phyloP scores from a whole-genome alignment of 2,113 vertebrate species.

The Silurus glanis region DNA sequence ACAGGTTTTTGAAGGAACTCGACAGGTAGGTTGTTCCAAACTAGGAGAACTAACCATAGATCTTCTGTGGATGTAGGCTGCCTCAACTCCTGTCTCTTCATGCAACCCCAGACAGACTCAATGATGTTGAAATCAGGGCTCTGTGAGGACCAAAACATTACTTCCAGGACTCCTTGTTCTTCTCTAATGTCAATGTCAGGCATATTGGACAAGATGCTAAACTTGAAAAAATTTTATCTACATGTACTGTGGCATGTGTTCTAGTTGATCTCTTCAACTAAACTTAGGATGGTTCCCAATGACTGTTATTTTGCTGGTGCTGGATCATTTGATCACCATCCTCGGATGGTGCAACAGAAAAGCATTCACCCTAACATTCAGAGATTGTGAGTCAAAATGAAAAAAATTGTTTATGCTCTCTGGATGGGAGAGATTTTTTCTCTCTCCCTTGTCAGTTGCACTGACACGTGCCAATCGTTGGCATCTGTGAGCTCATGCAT shows the following conservation, averaged over 20 bases:
- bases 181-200: neutral
- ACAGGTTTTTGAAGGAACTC: no score
- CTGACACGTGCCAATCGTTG: neutral
- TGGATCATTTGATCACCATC: neutral
- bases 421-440: neutral
- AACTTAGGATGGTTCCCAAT: neutral
- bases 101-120: no score
- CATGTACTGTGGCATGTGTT: neutral
- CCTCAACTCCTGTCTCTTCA: no score
- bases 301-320: neutral
- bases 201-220: neutral
- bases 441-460: neutral
- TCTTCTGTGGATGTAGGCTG: no score
- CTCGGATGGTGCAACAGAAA: neutral
- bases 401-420: neutral
- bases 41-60: no score
- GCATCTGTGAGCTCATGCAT: conserved; percentile 6
- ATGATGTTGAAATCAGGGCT: no score
- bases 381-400: neutral
- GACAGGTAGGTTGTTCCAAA: no score
- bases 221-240: neutral
- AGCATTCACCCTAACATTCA: neutral
- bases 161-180: no score
- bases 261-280: neutral
- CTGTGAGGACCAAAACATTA: no score